Base-by-base conservation (phyloP, 2,113 vertebrate species). In the Anser cygnoides region DNA sequence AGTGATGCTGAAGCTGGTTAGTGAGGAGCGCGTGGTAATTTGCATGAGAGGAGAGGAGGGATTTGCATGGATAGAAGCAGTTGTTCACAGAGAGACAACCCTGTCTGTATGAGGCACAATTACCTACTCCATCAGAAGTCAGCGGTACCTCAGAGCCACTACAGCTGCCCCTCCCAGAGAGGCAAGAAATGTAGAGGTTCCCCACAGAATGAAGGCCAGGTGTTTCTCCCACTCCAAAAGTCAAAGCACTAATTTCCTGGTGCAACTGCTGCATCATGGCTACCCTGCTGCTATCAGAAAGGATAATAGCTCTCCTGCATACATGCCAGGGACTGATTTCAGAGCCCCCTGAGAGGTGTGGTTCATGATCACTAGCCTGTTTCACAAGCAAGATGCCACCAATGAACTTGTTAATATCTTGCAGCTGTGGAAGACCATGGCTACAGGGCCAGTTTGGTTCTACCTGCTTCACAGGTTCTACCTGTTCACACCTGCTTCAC, bases 331-430 rank as follows among this genome's bases (percentile, higher is more conserved):
- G 19, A 16, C n/a, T 39, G 9, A 23, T 31, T 41, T 75, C 13
- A 7, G 52, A 71, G 21, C 6, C 10, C 33, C 49, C 20, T 66
- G 21, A 29, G 39, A 62, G 3, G 1, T 0, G 20, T 21, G 13
- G 50, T 15, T 80, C 29, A 50, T 65, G 41, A 84, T 14, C 23
- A 41, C 5, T 0, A 0, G 2, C 35, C 4, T 73, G n/a, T 70
- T 31, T 23, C 54, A 10, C 31, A 77, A 28, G 28, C 0, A 0
- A 54, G 50, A 58, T 77, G 58, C 29, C 10, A 6, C 57, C 11
- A 29, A 12, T 67, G 31, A 29, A 14, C 20, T 78, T n/a, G n/a
- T 11, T 41, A 35, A 3, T 28, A 35, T 4, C 41, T 37, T 41
- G 37, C n/a, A 61, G 13, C 58, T 89, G 22, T 49, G 67, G n/a